A percentile compares a stretch with the other conserved stretches of the same genome.
Conservation (phyloP, 2,113 vertebrate genomes). For the Anoura caudifer region DNA sequence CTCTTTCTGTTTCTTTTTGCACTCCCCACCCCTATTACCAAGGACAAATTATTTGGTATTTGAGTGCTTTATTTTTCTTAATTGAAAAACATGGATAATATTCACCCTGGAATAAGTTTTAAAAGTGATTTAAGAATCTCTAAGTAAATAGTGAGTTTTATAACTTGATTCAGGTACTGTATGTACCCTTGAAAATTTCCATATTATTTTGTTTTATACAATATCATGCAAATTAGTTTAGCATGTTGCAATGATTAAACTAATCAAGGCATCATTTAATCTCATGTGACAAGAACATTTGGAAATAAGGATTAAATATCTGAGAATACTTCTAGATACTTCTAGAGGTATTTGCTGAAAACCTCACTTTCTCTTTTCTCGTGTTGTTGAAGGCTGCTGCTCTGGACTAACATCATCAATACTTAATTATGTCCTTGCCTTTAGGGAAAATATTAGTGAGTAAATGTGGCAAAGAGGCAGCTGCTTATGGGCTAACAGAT, state of each 20-base stretch:
- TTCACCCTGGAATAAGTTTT: background rate
- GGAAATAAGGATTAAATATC: background rate
- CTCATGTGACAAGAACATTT: background rate
- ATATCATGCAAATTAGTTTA: background rate
- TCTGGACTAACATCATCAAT: background rate
- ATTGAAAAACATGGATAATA: background rate
- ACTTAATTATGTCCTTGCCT: background rate
- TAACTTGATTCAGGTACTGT: background rate
- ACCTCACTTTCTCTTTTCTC: background rate
- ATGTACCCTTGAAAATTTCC: background rate
- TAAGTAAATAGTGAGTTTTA: background rate
- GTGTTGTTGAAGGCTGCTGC: background rate
- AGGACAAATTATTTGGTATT: constrained; percentile 27
- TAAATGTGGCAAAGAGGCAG: background rate
- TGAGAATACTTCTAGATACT: background rate
- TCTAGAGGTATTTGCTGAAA: background rate
- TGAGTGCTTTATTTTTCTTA: constrained; percentile 16
- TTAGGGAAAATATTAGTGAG: background rate
- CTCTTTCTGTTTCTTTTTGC: background rate
- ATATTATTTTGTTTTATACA: background rate
- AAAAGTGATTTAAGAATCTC: constrained; percentile 17
- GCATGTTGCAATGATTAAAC: background rate
- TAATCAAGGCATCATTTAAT: background rate
- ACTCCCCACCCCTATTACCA: background rate
- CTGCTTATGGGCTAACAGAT: constrained; percentile 23